A percentile compares a stretch with the other conserved stretches of the same genome.
These are phyloP conservation scores for Pelecanoides urinatrix DNA, from an alignment of 2,113 vertebrate genomes.

Conservation along the genomic window DNA sequence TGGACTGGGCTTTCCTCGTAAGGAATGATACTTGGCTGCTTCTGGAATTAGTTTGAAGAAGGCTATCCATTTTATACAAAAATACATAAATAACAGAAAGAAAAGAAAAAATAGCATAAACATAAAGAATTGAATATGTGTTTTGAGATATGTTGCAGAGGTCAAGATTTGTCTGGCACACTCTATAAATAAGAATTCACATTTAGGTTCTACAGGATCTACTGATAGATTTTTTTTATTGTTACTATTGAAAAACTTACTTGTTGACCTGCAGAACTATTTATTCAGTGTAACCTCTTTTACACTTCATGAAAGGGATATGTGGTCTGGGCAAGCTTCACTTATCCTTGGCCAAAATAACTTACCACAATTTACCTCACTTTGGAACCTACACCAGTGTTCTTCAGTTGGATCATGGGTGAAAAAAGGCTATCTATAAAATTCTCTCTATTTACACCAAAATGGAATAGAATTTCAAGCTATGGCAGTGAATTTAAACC, in stretches of 20 bases:
- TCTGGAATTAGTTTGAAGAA: background rate
- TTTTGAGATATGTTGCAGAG: background rate
- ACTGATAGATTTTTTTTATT: background rate
- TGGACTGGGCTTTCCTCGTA: background rate
- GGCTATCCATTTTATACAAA: background rate
- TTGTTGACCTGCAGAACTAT: slow-evolving; percentile 14
- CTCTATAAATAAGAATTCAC: background rate
- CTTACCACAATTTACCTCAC: slow-evolving; percentile 20
- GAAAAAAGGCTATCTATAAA: slow-evolving; percentile 21
- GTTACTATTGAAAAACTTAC: background rate
- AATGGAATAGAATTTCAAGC: background rate
- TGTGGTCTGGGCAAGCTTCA: slow-evolving; percentile 29
- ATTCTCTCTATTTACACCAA: background rate
- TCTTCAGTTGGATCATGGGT: background rate
- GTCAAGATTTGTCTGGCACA: background rate
- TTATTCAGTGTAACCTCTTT: slow-evolving; percentile 24
- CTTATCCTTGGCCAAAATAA: slow-evolving; percentile 34
- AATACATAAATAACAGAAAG: background rate
- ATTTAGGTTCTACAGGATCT: background rate
- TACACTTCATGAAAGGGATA: slow-evolving; percentile 13
- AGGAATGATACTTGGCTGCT: slow-evolving; percentile 17
- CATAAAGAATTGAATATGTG: background rate
- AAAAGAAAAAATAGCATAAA: background rate
- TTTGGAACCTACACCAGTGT: background rate
- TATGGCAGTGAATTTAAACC: background rate